These are phyloP conservation scores for Lampris megalopsis DNA, from an alignment of 2,113 vertebrate genomes.

Conservation along the genomic window DNA sequence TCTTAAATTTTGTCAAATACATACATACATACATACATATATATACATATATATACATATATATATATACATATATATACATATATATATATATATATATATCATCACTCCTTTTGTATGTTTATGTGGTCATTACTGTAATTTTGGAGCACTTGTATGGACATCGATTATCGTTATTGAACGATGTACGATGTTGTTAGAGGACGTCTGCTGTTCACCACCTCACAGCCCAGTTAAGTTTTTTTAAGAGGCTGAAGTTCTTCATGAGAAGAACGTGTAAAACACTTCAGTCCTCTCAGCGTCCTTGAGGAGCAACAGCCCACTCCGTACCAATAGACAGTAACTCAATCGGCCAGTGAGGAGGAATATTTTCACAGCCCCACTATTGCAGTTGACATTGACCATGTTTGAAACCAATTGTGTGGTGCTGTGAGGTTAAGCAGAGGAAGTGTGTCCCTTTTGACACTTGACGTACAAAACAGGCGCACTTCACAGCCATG, in stretches of 20 bases:
- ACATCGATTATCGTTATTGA: slow-evolving; percentile 5
- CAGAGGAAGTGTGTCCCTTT: slow-evolving; percentile 58
- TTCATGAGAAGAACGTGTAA: slow-evolving; percentile 51
- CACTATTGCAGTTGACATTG: slow-evolving; percentile 63
- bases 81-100: neutral
- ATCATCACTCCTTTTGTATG: slow-evolving; percentile 4
- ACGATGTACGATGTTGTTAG: neutral
- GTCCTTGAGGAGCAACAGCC: slow-evolving; percentile 51
- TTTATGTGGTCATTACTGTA: neutral
- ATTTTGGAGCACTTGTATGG: slow-evolving; percentile 19
- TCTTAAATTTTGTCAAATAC: neutral
- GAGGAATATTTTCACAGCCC: slow-evolving; percentile 59
- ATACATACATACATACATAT: too few relatives aligned
- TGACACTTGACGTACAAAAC: slow-evolving; percentile 66
- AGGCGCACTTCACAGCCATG: slow-evolving; percentile 34
- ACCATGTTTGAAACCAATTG: slow-evolving; percentile 59
- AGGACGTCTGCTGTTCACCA: slow-evolving; percentile 16
- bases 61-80: too few relatives aligned
- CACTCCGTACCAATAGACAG: slow-evolving; percentile 33
- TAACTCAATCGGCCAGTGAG: slow-evolving; percentile 56
- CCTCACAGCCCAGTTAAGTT: slow-evolving; percentile 36
- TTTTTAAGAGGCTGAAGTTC: slow-evolving; percentile 15
- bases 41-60: neutral
- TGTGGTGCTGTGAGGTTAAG: slow-evolving; percentile 49
- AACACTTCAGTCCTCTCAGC: slow-evolving; percentile 46